Conservation (phyloP, 2,113 vertebrate species). For the Eira barbara region DNA sequence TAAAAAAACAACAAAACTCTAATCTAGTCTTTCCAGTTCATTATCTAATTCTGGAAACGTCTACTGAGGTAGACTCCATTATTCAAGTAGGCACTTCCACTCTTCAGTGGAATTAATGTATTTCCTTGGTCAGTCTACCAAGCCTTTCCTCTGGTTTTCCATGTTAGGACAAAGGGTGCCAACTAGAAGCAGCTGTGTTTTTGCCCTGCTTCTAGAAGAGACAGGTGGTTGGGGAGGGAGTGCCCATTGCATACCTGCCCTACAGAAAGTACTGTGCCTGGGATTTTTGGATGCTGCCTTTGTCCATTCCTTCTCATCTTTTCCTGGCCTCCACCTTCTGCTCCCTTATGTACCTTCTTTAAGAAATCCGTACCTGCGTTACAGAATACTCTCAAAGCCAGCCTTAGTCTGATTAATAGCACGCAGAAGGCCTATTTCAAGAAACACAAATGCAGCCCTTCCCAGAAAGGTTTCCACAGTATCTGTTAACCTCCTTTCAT, state of each 20-base stretch:
- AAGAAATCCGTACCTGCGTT: not conserved
- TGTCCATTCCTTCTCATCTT: not conserved
- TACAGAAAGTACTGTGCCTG: not conserved
- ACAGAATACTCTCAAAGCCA: not conserved
- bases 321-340: not conserved
- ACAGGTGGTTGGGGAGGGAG: not conserved
- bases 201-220: not conserved
- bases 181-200: not conserved
- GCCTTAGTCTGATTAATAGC: not conserved
- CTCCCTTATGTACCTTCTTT: not conserved
- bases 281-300: not conserved
- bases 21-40: not conserved
- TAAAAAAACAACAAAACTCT: not conserved
- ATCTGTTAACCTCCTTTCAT: not conserved
- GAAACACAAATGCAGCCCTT: not conserved
- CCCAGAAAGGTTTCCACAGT: not conserved
- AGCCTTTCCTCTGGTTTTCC: not conserved
- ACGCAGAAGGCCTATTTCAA: not conserved
- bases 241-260: not conserved
- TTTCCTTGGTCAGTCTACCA: not conserved
- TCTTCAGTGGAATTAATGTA: not conserved
- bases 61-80: not conserved
- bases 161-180: not conserved
- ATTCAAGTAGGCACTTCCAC: not conserved
- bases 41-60: conserved; percentile 7